Percentiles rank a stretch among this genome's conserved stretches.
These are phyloP conservation scores for Oreochromis tanganicae DNA, from an alignment of 2,113 vertebrate species.

Conservation along the genomic window DNA sequence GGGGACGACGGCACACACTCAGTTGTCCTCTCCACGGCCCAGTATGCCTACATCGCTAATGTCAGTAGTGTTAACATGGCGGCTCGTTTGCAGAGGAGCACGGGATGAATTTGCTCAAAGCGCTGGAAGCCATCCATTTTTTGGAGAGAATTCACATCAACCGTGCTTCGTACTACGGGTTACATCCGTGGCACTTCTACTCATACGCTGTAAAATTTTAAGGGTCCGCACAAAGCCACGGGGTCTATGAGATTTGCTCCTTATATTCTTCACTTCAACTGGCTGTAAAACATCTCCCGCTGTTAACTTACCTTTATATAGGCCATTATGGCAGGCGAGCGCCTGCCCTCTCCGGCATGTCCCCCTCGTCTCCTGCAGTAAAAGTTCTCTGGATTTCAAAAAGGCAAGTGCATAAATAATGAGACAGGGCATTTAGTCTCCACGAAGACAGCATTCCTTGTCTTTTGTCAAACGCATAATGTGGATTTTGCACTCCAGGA, in stretches of 20 bases:
- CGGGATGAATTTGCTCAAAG: neutral
- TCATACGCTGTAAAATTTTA: conserved; percentile 5
- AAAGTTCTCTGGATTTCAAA: neutral
- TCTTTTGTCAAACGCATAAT: neutral
- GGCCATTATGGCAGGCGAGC: neutral
- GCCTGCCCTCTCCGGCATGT: neutral
- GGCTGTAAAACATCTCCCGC: neutral
- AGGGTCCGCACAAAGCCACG: neutral
- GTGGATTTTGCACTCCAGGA: conserved; percentile 1
- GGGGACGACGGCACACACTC: conserved; percentile 18
- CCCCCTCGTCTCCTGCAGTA: neutral
- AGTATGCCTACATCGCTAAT: neutral
- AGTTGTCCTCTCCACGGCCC: neutral
- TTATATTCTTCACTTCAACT: neutral
- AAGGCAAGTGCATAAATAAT: conserved; percentile 11
- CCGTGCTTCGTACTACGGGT: neutral
- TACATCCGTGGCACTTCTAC: neutral
- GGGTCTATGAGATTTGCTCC: neutral
- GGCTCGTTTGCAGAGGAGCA: conserved; percentile 8
- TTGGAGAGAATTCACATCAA: neutral
- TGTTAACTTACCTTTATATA: neutral
- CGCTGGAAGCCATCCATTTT: conserved; percentile 1
- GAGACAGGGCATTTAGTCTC: neutral
- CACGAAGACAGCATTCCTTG: neutral
- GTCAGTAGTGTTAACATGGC: conserved; percentile 27